Conservation (phyloP, 2,113 vertebrate species). For the Burhinus bistriatus region DNA sequence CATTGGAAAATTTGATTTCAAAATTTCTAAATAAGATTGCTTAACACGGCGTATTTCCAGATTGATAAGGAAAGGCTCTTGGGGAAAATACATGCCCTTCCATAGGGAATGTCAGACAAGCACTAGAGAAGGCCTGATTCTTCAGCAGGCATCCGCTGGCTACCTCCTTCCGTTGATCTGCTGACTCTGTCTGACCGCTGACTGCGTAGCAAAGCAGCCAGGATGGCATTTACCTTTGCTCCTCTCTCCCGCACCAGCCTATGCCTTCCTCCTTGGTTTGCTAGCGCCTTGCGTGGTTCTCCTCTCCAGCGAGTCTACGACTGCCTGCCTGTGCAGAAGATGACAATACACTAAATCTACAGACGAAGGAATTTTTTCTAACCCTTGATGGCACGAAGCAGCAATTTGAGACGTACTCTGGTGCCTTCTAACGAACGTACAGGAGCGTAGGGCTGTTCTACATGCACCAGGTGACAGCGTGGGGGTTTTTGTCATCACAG, state of each 20-base stretch:
- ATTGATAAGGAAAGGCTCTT: not conserved
- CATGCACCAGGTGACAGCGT: accelerated
- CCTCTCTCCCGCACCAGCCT: not conserved
- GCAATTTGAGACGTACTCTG: not conserved
- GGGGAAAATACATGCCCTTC: accelerated
- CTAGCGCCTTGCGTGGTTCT: accelerated
- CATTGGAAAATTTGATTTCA: not conserved
- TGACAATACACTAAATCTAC: too few species aligned
- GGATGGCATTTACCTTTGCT: not conserved
- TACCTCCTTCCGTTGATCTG: accelerated
- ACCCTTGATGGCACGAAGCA: not conserved
- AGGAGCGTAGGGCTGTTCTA: not conserved
- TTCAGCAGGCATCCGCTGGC: not conserved
- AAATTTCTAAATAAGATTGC: not conserved
- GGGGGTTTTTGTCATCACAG: not conserved
- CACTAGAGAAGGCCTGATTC: not conserved
- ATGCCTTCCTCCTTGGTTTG: not conserved
- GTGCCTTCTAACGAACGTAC: not conserved
- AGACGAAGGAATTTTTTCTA: not conserved
- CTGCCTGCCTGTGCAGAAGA: not conserved
- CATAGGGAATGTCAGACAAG: not conserved
- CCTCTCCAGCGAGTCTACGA: not conserved
- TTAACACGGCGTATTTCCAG: not conserved
- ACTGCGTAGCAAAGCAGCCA: not conserved
- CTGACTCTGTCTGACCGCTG: not conserved